Conservation (phyloP, 2,797 vertebrate genomes). For the Trichosurus vulpecula region DNA sequence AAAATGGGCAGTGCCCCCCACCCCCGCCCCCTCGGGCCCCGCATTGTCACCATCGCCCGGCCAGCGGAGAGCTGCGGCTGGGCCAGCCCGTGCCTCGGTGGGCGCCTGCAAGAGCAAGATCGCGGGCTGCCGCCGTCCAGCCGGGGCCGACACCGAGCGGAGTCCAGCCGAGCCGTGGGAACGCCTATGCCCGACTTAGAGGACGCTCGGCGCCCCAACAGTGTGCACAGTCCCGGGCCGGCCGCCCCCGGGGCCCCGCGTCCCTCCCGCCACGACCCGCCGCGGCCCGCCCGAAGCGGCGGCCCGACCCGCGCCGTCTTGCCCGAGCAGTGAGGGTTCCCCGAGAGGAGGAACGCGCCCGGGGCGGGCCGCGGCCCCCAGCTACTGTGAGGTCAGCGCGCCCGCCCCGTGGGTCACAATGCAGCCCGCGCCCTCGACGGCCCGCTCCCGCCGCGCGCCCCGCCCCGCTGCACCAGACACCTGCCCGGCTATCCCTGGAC, state of each 20-base stretch:
- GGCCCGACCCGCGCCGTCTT: not conserved
- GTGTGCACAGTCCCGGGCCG: not conserved
- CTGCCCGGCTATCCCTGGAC: conserved; percentile 73
- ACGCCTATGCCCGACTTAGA: conserved; percentile 38
- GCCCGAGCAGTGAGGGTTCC: conserved; percentile 26
- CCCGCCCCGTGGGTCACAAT: conserved; percentile 74
- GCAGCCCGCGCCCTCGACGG: conserved; percentile 58
- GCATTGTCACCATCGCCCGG: not conserved
- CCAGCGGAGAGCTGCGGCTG: not conserved
- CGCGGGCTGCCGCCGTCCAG: not conserved
- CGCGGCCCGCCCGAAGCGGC: not conserved
- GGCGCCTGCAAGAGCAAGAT: not conserved
- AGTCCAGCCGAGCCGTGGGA: not conserved
- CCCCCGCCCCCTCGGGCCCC: not conserved
- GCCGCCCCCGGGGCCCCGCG: not conserved
- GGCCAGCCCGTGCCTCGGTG: not conserved
- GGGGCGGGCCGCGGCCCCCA: not conserved
- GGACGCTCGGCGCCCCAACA: not conserved
- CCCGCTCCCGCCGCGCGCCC: conserved; percentile 7
- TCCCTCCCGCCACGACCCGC: not conserved
- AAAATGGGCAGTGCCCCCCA: conserved; percentile 52
- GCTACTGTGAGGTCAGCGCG: conserved; percentile 76
- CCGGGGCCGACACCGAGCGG: not conserved
- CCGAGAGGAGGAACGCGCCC: conserved; percentile 53
- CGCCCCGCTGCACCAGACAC: conserved; percentile 64